Percentiles rank a stretch among this genome's conserved stretches.
Evolutionary conservation across 2,113 vertebrate species (phyloP).

Genomic region (Grus americana): DNA sequence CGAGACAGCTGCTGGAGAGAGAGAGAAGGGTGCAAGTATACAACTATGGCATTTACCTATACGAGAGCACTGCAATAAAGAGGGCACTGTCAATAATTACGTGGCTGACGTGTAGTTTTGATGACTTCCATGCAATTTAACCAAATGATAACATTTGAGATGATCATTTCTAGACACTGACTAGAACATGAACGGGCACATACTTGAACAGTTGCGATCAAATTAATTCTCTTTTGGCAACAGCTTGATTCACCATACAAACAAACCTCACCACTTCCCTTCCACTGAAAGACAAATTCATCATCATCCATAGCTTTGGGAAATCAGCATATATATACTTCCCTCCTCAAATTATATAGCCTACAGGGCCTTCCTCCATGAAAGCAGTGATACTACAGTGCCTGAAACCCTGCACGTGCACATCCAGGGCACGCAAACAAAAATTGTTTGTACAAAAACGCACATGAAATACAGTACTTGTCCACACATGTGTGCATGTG

Average conservation of each 20-base stretch:
- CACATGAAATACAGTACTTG: neutral
- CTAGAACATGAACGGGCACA: neutral
- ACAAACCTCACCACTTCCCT: neutral
- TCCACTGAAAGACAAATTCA: neutral
- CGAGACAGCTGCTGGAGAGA: neutral
- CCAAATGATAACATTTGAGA: neutral
- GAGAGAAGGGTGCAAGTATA: neutral
- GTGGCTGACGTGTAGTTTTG: neutral
- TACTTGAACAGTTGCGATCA: neutral
- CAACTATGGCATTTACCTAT: fast-evolving
- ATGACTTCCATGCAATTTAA: neutral
- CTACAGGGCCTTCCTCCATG: neutral
- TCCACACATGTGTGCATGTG: fast-evolving
- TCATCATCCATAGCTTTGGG: neutral
- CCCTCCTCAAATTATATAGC: neutral
- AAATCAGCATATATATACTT: fast-evolving
- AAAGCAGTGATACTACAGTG: neutral
- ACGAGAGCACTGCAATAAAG: neutral
- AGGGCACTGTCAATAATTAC: neutral
- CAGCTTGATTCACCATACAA: neutral
- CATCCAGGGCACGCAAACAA: neutral
- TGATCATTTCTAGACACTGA: neutral
- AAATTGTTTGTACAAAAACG: neutral
- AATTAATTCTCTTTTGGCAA: neutral
- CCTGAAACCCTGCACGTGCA: neutral